Base-by-base conservation (phyloP, 1,140 invertebrate species). In the Aphis craccivora region DNA sequence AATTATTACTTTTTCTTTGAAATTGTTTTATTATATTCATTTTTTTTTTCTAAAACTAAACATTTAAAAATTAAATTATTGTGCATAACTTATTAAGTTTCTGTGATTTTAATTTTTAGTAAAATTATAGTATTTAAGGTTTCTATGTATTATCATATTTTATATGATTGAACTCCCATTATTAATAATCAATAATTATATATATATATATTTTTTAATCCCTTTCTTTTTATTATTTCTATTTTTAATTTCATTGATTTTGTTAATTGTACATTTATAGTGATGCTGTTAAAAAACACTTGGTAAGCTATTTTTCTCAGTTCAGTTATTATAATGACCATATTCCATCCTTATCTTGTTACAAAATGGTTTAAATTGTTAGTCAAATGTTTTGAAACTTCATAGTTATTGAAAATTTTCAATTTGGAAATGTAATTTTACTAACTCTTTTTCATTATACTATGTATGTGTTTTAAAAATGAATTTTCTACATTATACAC, bases 51-150 rank as follows among this genome's bases (percentile, higher is more conserved):
- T 86, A 30, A 92, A 93, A 92, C 91, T 51, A 53, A 92, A 81
- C 45, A 93, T 84, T 84, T 83, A 43, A 93, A 84, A 81, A 93
- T 22, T 84, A 92, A n/a, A 93, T 23, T 86, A 25, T 92, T 86
- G 48, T 93, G 35, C 81, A 86, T 93, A 93, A 93, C 67, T 93
- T 83, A 92, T 92, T 92, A 93, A 84, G 76, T 93, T 93, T 93
- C 91, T 93, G 91, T 93, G 91, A 93, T 93, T 93, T 93, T 93
- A 93, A 93, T 93, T 93, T 93, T 93, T 93, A 93, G 91, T 93
- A 93, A 93, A 93, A 93, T 83, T 84, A 93, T 93, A 93, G 91
- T 86, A 37, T 89, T 83, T 93, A 93, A 84, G 91, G 23, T 53
- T 86, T 93, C 76, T 86, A 84, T 67, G 55, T 90, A 67, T 43